Evolutionary conservation across 2,888 invertebrate species (phyloP).

Genomic region (Eupithecia abbreviata): DNA sequence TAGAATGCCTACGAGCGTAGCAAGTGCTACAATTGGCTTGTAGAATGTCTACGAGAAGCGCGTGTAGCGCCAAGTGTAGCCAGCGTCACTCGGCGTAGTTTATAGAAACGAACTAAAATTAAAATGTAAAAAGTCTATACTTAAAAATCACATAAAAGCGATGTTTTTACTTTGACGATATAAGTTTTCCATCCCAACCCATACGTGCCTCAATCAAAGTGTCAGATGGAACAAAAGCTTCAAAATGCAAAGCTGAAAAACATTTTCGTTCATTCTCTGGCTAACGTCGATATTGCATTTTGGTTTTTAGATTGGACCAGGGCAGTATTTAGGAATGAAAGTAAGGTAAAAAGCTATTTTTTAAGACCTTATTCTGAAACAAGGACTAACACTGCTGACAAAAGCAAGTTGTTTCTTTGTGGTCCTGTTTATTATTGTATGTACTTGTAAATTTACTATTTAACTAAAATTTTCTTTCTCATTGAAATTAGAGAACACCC

Average conservation of each 20-base stretch:
- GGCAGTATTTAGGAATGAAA: neutral
- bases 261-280: constrained; percentile 14
- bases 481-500: neutral
- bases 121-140: neutral
- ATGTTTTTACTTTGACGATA: neutral
- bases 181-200: neutral
- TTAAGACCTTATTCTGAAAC: neutral
- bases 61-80: neutral
- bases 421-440: neutral
- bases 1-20: neutral
- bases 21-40: neutral
- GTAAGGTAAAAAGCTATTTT: neutral
- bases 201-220: constrained; percentile 10
- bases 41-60: neutral
- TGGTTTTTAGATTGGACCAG: constrained; percentile 9
- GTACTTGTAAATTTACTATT: too few species aligned
- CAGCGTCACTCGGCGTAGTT: neutral
- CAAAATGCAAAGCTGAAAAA: constrained; percentile 16
- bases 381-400: neutral
- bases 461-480: neutral
- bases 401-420: neutral
- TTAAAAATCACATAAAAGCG: neutral
- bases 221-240: constrained; percentile 23
- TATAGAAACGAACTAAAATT: neutral
- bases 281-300: constrained; percentile 27